Evolutionary conservation across 2,888 invertebrate genomes (phyloP), one percentile per base, ranked within the genome.

Genomic region (Dermolepida albohirtum): DNA sequence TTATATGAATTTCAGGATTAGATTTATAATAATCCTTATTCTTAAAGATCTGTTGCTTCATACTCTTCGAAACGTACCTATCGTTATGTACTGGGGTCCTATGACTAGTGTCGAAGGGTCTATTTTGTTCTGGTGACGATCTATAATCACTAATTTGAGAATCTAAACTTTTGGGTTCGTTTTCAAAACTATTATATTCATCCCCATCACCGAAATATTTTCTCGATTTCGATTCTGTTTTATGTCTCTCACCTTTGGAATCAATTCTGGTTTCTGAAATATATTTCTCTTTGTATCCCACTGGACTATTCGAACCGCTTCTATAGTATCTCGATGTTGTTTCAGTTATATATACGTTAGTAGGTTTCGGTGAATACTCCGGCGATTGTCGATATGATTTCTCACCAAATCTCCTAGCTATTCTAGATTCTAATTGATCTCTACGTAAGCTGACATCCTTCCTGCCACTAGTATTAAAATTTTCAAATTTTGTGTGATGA

Each of bases 351-450:
- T 87, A 87, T 71, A 87, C 72, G 16, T 69, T 74, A 39, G 86
- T 85, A n/a, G 79, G 89, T 84, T 74, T 80, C 74, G 67, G 85
- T 0, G 75, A 73, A 84, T 69, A 69, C 83, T 78, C 86, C 77
- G 71, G 86, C 74, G 74, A 86, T 64, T 82, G 83, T 47, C 84
- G 82, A 40, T 72, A 70, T 2, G 72, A 69, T 66, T 81, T 81
- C 41, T 86, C 86, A 34, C 81, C 84, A 27, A 81, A 82, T 73
- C 84, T 84, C 52, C 91, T 86, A 67, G 91, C 88, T 54, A 93
- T 87, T 69, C 93, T 86, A 0, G 93, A 93, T 80, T 94, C 93
- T 12, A 94, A 84, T 43, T 92, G 86, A 70, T 92, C 90, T 12
- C 93, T 85, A 59, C 93, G 85, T 34, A 91, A 90, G 76, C 92